Percentiles rank a stretch among this genome's conserved stretches.
Conservation (phyloP, 2,888 invertebrate species). For the Odiellus spinosus region DNA sequence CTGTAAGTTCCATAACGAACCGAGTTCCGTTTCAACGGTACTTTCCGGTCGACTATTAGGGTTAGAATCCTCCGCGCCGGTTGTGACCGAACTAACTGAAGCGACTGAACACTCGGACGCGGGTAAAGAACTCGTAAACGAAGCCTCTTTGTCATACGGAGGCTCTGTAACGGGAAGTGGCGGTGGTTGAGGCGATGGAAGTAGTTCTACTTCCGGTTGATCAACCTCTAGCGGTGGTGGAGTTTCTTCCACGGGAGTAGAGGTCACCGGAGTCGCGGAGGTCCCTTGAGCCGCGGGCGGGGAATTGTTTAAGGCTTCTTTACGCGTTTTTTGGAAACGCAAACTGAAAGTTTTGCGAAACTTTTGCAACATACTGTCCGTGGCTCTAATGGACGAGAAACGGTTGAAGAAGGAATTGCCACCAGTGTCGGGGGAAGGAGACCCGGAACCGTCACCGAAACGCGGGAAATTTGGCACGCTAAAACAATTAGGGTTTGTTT, state of each 20-base stretch:
- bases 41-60: background rate
- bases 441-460: background rate
- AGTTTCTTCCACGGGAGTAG: background rate
- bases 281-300: background rate
- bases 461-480: background rate
- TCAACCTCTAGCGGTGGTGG: background rate
- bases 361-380: constrained; percentile 48
- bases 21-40: background rate
- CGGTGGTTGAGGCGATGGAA: background rate
- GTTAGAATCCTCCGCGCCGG: background rate
- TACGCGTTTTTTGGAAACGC: constrained; percentile 38
- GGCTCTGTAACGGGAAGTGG: no score
- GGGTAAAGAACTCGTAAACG: background rate
- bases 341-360: constrained; percentile 51
- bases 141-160: no score
- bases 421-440: background rate
- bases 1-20: background rate
- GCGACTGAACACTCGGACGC: background rate
- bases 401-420: background rate
- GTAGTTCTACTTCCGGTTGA: background rate
- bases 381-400: constrained; percentile 7
- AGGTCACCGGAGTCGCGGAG: background rate
- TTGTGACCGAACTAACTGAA: background rate
- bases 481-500: background rate
- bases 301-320: background rate